Conservation (phyloP, 2,797 vertebrate genomes). For the Coregonus suidteri region DNA sequence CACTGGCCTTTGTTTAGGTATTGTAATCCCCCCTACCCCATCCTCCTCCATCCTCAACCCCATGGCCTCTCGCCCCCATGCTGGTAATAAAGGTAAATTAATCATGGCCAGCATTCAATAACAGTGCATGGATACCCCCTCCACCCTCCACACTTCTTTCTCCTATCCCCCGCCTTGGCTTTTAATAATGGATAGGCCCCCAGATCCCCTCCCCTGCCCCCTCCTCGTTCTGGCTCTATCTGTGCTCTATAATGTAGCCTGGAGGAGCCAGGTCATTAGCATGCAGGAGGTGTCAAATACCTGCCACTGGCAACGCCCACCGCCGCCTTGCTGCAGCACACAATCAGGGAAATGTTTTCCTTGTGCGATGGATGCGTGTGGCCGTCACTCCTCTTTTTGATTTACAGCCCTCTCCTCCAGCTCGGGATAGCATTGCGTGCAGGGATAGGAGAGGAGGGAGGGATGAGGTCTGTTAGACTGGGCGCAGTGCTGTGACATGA, state of each 20-base stretch:
- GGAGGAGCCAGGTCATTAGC: slow-evolving; percentile 28
- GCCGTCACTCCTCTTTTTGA: slow-evolving; percentile 30
- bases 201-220: background rate
- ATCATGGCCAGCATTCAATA: slow-evolving; percentile 20
- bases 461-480: background rate
- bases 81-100: slow-evolving; percentile 8
- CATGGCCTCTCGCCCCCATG: background rate
- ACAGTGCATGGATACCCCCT: slow-evolving; percentile 14
- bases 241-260: background rate
- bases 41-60: background rate
- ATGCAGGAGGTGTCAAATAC: slow-evolving; percentile 32
- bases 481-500: background rate
- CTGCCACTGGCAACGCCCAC: slow-evolving; percentile 20
- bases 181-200: background rate
- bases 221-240: background rate
- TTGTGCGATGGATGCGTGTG: slow-evolving; percentile 35
- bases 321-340: slow-evolving; percentile 9
- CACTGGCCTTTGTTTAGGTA: background rate
- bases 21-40: background rate
- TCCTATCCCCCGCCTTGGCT: background rate
- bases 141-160: slow-evolving; percentile 14
- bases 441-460: background rate
- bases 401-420: slow-evolving; percentile 13
- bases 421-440: background rate
- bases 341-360: slow-evolving; percentile 48